Evolutionary conservation across 2,797 vertebrate genomes (phyloP).

Genomic region (Gallinago stenura): DNA sequence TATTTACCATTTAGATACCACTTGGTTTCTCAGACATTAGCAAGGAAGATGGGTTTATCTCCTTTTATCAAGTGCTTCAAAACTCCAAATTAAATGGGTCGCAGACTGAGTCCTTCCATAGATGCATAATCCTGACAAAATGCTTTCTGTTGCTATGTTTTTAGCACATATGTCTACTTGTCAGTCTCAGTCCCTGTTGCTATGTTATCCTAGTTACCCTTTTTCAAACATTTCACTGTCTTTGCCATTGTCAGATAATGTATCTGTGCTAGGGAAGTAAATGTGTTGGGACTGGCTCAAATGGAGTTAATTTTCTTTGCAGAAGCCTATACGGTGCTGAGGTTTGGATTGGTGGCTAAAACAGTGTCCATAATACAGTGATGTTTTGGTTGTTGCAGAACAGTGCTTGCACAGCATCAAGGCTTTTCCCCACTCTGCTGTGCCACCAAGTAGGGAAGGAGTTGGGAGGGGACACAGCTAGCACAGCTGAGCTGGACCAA

Average conservation of each 20-base stretch:
- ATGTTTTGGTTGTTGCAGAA: neutral
- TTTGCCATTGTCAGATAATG: neutral
- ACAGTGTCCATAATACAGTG: neutral
- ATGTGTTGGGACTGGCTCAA: neutral
- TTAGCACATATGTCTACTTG: neutral
- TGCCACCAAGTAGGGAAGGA: accelerated
- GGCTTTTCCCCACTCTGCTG: neutral
- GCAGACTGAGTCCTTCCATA: neutral
- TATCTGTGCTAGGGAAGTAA: neutral
- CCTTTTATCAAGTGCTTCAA: neutral
- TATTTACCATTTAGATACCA: neutral
- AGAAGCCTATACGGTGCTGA: neutral
- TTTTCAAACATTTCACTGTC: neutral
- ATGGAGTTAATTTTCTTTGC: neutral
- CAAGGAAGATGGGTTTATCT: neutral
- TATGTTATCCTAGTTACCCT: neutral
- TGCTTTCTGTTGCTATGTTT: neutral
- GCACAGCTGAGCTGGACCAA: neutral
- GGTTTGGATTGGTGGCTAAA: neutral
- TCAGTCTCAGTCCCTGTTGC: neutral
- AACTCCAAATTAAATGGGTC: neutral
- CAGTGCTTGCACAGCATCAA: neutral
- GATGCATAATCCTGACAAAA: neutral
- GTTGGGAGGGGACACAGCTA: neutral
- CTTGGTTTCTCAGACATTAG: neutral